Conservation (phyloP, 1,140 invertebrate species). For the Eumeta japonica region DNA sequence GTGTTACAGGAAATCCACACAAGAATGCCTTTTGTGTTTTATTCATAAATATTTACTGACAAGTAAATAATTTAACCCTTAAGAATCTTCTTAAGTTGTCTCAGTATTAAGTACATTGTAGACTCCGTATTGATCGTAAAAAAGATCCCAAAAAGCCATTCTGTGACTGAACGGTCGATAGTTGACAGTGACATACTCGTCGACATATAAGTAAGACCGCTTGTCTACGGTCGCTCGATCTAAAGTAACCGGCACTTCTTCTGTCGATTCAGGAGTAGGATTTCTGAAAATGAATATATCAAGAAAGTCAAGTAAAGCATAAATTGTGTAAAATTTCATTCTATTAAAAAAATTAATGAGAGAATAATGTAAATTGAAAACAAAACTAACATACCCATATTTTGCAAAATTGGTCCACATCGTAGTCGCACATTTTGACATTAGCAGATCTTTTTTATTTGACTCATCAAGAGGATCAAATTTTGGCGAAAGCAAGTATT, state of each 20-base stretch:
- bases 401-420: conserved; percentile 30
- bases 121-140: too few species aligned
- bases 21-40: too few species aligned
- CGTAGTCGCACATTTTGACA: conserved; percentile 23
- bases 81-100: too few species aligned
- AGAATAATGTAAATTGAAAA: conserved; percentile 6
- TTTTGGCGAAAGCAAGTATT: conserved; percentile 11
- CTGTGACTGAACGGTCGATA: conserved; percentile 11
- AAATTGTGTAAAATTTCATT: too few species aligned
- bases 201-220: conserved; percentile 34
- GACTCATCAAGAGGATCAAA: conserved; percentile 14
- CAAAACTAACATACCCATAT: conserved; percentile 13
- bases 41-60: too few species aligned
- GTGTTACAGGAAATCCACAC: too few species aligned
- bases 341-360: conserved; percentile 17
- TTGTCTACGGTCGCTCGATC: conserved; percentile 16
- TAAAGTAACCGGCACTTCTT: conserved; percentile 28
- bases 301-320: too few species aligned
- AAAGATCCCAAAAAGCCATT: conserved; percentile 20
- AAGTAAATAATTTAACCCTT: too few species aligned
- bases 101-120: too few species aligned
- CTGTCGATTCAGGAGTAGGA: conserved; percentile 28
- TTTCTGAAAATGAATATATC: too few species aligned
- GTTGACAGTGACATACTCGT: conserved; percentile 12
- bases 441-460: conserved; percentile 14